phyloP scores from a whole-genome alignment of 2,797 vertebrate genomes.

The Acipenser oxyrinchus region DNA sequence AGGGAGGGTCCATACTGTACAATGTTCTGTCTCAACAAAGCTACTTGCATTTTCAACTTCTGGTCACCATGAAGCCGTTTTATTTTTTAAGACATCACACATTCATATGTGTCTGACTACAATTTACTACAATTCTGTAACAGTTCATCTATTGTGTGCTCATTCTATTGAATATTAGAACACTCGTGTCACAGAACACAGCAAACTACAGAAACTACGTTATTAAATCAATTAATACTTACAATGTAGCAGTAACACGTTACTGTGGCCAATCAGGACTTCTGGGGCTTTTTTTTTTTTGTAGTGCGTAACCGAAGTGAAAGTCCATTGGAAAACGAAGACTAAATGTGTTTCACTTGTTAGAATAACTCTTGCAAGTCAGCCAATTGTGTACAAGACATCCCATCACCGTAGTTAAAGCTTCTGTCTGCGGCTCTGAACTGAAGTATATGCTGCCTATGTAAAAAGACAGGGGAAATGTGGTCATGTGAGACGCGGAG shows the following conservation, averaged over 20 bases:
- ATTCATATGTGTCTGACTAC: too few relatives aligned
- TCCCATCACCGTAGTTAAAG: conserved; percentile 47
- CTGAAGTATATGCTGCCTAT: conserved; percentile 71
- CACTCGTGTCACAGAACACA: too few relatives aligned
- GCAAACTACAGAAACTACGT: too few relatives aligned
- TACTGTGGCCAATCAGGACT: too few relatives aligned
- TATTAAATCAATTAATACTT: conserved; percentile 34
- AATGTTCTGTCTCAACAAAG: conserved; percentile 8
- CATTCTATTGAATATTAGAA: too few relatives aligned
- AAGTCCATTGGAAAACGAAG: conserved; percentile 9
- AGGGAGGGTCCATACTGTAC: background rate
- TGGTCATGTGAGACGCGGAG: conserved; percentile 69
- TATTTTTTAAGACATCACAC: too few relatives aligned
- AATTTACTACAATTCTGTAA: too few relatives aligned
- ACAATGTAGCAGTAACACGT: conserved; percentile 25
- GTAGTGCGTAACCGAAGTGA: background rate
- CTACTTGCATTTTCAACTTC: background rate
- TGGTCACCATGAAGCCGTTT: background rate
- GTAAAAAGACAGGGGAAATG: conserved; percentile 63
- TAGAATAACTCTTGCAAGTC: conserved; percentile 40
- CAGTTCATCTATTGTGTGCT: too few relatives aligned
- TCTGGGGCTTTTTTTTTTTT: too few relatives aligned
- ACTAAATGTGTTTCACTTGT: background rate
- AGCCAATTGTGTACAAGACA: conserved; percentile 42
- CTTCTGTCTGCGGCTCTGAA: conserved; percentile 72